These are phyloP conservation scores for Lomographa bimaculata DNA, from an alignment of 2,888 invertebrate species.

Conservation along the genomic window DNA sequence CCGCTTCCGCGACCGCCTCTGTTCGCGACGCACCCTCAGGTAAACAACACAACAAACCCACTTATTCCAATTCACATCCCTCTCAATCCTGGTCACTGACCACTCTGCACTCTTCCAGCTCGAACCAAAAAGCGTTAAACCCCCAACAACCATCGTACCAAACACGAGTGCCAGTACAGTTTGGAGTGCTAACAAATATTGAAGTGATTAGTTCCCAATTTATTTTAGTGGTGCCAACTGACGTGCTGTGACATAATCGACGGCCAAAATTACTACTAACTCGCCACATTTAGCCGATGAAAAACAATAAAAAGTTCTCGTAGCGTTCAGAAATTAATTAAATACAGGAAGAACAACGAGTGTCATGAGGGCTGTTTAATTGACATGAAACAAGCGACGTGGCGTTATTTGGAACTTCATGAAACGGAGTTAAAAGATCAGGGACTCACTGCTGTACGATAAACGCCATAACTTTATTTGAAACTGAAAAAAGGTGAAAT, in stretches of 20 bases:
- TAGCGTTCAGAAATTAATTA: slow-evolving; percentile 11
- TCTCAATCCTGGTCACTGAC: slow-evolving; percentile 20
- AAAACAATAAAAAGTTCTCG: slow-evolving; percentile 18
- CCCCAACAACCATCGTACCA: slow-evolving; percentile 41
- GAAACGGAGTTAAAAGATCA: slow-evolving; percentile 2
- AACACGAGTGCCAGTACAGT: slow-evolving; percentile 45
- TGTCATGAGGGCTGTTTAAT: slow-evolving; percentile 12
- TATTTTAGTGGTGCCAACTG: slow-evolving; percentile 61
- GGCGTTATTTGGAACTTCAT: slow-evolving; percentile 21
- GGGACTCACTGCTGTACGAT: slow-evolving; percentile 3
- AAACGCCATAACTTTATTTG: no score
- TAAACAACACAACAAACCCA: slow-evolving; percentile 55
- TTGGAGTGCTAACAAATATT: slow-evolving; percentile 63
- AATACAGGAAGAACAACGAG: slow-evolving; percentile 5
- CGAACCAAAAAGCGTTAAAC: slow-evolving; percentile 39
- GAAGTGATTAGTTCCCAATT: slow-evolving; percentile 52
- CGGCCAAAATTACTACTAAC: slow-evolving; percentile 27
- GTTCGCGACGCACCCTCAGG: slow-evolving; percentile 60
- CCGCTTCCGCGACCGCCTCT: slow-evolving; percentile 55
- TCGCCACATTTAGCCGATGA: slow-evolving; percentile 10
- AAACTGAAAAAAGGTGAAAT: no score
- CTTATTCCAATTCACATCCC: slow-evolving; percentile 30
- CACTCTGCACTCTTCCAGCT: slow-evolving; percentile 38
- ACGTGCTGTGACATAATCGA: slow-evolving; percentile 50
- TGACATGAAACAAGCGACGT: slow-evolving; percentile 9